A percentile compares a stretch with the other conserved stretches of the same genome.
Evolutionary conservation across 2,888 invertebrate genomes (phyloP).

Genomic region (Deilephila porcellus): DNA sequence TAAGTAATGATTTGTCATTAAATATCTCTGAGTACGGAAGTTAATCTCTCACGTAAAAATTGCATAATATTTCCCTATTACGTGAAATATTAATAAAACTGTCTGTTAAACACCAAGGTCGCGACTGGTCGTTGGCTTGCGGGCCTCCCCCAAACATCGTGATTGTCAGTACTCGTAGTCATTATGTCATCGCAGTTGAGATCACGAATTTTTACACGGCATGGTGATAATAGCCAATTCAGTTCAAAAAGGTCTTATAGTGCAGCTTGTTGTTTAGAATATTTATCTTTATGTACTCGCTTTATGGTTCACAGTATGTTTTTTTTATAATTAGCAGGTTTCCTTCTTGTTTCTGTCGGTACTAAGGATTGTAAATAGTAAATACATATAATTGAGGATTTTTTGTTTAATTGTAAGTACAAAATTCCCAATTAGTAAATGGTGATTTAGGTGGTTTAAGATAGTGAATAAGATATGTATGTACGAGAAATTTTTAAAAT

Average conservation of each 20-base stretch:
- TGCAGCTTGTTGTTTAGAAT: not conserved
- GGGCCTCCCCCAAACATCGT: slow-evolving; percentile 41
- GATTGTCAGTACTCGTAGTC: slow-evolving; percentile 35
- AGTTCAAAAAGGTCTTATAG: not conserved
- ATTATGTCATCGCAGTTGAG: slow-evolving; percentile 35
- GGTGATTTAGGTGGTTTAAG: too few species aligned
- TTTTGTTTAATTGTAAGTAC: too few species aligned
- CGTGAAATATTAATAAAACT: slow-evolving; percentile 31
- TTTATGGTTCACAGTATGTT: too few species aligned
- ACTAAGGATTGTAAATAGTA: too few species aligned
- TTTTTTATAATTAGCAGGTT: too few species aligned
- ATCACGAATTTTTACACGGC: slow-evolving; percentile 28
- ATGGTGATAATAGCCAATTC: not conserved
- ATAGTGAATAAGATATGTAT: too few species aligned
- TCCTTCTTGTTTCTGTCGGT: not conserved
- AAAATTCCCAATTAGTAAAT: too few species aligned
- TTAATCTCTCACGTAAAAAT: not conserved
- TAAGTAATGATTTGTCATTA: too few species aligned
- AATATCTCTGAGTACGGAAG: too few species aligned
- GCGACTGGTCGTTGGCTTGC: slow-evolving; percentile 55
- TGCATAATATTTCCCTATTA: not conserved
- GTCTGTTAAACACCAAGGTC: slow-evolving; percentile 56
- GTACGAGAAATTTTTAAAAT: too few species aligned
- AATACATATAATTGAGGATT: too few species aligned
- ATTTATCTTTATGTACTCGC: too few species aligned